A percentile compares a stretch with the other conserved stretches of the same genome.
Conservation (phyloP, 2,797 vertebrate genomes). For the Acanthurus lineatus region DNA sequence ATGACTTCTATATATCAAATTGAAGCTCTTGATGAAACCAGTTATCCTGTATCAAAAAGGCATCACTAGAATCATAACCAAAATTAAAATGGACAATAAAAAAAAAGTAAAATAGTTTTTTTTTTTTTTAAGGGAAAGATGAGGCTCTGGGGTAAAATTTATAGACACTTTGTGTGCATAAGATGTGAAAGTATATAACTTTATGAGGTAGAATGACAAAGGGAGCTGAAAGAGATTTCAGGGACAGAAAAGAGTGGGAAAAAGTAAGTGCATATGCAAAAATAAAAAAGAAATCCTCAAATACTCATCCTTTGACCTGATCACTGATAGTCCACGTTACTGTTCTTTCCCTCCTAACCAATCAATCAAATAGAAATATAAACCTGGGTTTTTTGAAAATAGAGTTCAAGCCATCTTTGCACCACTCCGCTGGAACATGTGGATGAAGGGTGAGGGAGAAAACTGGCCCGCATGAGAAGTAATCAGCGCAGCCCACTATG, state of each 20-base stretch:
- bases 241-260: background rate
- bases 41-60: slow-evolving; percentile 64
- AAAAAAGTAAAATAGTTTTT: slow-evolving; percentile 38
- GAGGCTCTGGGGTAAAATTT: slow-evolving; percentile 7
- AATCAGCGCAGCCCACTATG: slow-evolving; percentile 71
- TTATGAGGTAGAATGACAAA: slow-evolving; percentile 17
- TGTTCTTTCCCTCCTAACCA: slow-evolving; percentile 52
- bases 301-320: slow-evolving; percentile 8
- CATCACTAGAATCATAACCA: slow-evolving; percentile 41
- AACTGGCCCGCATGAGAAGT: slow-evolving; percentile 62
- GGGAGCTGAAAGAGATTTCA: slow-evolving; percentile 2
- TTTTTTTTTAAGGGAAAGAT: slow-evolving; percentile 15
- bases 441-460: slow-evolving; percentile 43
- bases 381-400: slow-evolving; percentile 49
- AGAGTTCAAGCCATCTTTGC: slow-evolving; percentile 56
- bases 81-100: slow-evolving; percentile 57
- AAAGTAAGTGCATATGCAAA: background rate
- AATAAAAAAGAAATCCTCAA: background rate
- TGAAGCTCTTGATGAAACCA: slow-evolving; percentile 57
- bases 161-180: slow-evolving; percentile 6
- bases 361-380: slow-evolving; percentile 61
- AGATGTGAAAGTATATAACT: slow-evolving; percentile 8
- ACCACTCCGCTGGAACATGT: slow-evolving; percentile 33
- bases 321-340: slow-evolving; percentile 28
- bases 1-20: slow-evolving; percentile 57